Evolutionary conservation across 1,140 invertebrate genomes (phyloP).

Genomic region (Tachypleus tridentatus): DNA sequence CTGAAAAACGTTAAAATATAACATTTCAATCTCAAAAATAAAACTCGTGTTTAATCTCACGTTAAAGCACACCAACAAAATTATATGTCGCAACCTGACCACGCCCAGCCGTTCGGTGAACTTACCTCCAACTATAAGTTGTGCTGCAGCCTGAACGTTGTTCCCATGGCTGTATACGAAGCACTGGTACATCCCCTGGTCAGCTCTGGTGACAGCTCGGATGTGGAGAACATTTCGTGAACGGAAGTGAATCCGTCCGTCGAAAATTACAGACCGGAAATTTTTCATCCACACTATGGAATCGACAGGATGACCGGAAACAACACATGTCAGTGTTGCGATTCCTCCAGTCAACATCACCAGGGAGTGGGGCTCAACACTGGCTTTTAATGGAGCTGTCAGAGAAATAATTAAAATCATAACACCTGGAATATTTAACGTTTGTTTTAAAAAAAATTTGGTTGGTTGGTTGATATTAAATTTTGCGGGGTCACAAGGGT

Average conservation of each 20-base stretch:
- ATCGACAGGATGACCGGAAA: conserved; percentile 58
- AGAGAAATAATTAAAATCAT: not conserved
- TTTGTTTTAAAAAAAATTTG: too few relatives aligned
- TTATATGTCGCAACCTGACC: too few relatives aligned
- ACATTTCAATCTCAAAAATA: too few relatives aligned
- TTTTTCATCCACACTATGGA: conserved; percentile 68
- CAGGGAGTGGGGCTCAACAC: conserved; percentile 36
- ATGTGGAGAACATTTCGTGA: conserved; percentile 25
- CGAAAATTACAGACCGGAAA: conserved; percentile 48
- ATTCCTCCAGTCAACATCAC: conserved; percentile 69
- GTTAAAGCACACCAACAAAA: too few relatives aligned
- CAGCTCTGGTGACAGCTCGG: conserved; percentile 29
- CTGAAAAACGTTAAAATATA: too few relatives aligned
- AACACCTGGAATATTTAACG: too few relatives aligned
- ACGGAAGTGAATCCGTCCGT: conserved; percentile 15
- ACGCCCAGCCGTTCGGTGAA: not conserved
- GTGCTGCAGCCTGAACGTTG: conserved; percentile 31
- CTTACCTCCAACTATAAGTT: conserved; percentile 35
- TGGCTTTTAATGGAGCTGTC: not conserved
- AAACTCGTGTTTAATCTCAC: too few relatives aligned
- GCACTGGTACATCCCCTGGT: conserved; percentile 40
- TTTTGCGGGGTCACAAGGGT: too few relatives aligned
- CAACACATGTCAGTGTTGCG: conserved; percentile 67
- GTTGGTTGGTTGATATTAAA: too few relatives aligned
- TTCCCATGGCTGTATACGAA: conserved; percentile 31